These are phyloP conservation scores for Sebastiscus albofasciatus DNA, from an alignment of 2,797 vertebrate genomes.

Conservation along the genomic window DNA sequence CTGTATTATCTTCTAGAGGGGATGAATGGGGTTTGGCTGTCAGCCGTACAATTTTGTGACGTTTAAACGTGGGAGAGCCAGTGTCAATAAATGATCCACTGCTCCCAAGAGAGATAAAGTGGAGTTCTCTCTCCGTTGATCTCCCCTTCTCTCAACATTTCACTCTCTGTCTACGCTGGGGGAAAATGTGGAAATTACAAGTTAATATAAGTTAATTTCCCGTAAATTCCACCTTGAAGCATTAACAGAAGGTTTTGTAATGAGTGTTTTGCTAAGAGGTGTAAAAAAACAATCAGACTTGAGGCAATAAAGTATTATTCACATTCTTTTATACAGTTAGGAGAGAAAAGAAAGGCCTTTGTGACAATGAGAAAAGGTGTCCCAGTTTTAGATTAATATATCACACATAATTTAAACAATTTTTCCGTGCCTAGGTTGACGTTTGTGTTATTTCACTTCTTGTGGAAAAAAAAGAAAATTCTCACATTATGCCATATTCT, in stretches of 20 bases:
- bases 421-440: too few species aligned
- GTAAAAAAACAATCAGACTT: neutral
- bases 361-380: too few species aligned
- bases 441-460: too few species aligned
- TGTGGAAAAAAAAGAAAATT: too few species aligned
- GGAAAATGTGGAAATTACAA: neutral
- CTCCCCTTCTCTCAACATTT: neutral
- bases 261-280: neutral
- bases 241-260: neutral
- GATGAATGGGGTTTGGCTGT: neutral
- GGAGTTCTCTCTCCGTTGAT: neutral
- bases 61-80: neutral
- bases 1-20: neutral
- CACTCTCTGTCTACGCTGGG: neutral
- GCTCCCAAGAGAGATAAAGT: neutral
- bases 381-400: too few species aligned
- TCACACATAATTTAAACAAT: too few species aligned
- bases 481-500: neutral
- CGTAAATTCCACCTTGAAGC: conserved; percentile 2
- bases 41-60: neutral
- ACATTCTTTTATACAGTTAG: neutral
- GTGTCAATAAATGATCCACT: conserved; percentile 8
- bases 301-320: neutral
- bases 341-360: too few species aligned
- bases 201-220: neutral